Conservation (phyloP, 2,888 invertebrate species). For the Oxystoma pomonae region DNA sequence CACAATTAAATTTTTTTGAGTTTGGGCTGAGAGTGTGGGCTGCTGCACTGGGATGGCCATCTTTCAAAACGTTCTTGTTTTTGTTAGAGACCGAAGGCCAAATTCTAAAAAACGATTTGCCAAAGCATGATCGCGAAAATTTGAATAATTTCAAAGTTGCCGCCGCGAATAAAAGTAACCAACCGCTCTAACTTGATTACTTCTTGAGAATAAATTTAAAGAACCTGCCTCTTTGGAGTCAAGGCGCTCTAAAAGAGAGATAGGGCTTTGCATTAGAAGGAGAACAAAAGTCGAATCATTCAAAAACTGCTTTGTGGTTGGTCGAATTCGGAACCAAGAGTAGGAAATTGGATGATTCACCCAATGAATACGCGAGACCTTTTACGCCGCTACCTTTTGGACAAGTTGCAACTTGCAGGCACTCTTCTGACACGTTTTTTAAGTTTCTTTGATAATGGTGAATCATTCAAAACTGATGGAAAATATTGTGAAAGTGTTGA, state of each 20-base stretch:
- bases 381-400: not conserved
- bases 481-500: too few relatives aligned
- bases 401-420: not conserved
- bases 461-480: too few relatives aligned
- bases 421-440: too few relatives aligned
- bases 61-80: not conserved
- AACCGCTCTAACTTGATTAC: not conserved
- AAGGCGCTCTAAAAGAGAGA: not conserved
- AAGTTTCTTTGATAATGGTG: too few relatives aligned
- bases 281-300: too few relatives aligned
- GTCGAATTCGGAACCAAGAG: not conserved
- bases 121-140: not conserved
- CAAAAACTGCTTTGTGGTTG: not conserved
- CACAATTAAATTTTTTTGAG: not conserved
- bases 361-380: not conserved
- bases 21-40: not conserved
- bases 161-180: not conserved
- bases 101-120: not conserved
- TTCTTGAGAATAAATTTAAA: not conserved
- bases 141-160: not conserved
- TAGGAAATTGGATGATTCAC: not conserved
- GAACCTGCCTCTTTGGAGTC: not conserved
- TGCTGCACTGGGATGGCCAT: not conserved
- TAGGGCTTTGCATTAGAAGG: not conserved
- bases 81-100: not conserved